A percentile compares a stretch with the other conserved stretches of the same genome.
Evolutionary conservation across 2,888 invertebrate genomes (phyloP).

Genomic region (Agrotis segetum): DNA sequence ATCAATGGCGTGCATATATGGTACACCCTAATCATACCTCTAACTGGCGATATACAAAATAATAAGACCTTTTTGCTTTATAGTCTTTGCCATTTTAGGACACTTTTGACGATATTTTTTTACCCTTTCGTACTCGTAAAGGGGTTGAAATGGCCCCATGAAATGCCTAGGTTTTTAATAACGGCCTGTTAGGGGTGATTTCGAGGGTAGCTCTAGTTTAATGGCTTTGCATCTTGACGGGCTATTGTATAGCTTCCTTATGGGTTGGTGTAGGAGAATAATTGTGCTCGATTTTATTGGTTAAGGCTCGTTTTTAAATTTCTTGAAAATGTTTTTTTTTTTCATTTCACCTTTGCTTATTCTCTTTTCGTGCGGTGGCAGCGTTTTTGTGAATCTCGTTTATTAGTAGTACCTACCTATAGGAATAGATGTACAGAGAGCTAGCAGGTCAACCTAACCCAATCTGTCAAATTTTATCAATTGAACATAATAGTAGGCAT

Average conservation of each 20-base stretch:
- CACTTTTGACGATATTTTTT: slow-evolving; percentile 56
- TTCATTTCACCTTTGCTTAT: too few species aligned
- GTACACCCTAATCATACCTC: slow-evolving; percentile 54
- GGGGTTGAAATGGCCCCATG: slow-evolving; percentile 65
- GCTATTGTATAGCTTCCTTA: slow-evolving; percentile 29
- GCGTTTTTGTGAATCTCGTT: too few species aligned
- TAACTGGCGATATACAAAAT: slow-evolving; percentile 59
- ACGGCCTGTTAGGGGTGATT: slow-evolving; percentile 54
- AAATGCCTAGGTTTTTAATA: slow-evolving; percentile 68
- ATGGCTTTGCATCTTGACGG: slow-evolving; percentile 36
- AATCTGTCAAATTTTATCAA: too few species aligned
- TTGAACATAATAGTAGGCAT: too few species aligned
- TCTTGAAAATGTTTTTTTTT: not conserved
- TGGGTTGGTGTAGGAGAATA: not conserved
- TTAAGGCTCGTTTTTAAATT: not conserved
- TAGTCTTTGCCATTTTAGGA: slow-evolving; percentile 65
- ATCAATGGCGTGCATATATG: slow-evolving; percentile 63
- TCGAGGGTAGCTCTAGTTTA: slow-evolving; percentile 56
- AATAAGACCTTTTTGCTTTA: slow-evolving; percentile 59
- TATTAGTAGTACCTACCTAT: too few species aligned
- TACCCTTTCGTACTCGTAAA: slow-evolving; percentile 61
- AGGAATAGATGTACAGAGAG: too few species aligned
- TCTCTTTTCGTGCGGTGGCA: too few species aligned
- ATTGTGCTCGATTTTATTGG: not conserved
- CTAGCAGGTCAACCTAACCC: too few species aligned